Evolutionary conservation across 2,888 invertebrate genomes (phyloP).

Genomic region (Mycalesis mineus): DNA sequence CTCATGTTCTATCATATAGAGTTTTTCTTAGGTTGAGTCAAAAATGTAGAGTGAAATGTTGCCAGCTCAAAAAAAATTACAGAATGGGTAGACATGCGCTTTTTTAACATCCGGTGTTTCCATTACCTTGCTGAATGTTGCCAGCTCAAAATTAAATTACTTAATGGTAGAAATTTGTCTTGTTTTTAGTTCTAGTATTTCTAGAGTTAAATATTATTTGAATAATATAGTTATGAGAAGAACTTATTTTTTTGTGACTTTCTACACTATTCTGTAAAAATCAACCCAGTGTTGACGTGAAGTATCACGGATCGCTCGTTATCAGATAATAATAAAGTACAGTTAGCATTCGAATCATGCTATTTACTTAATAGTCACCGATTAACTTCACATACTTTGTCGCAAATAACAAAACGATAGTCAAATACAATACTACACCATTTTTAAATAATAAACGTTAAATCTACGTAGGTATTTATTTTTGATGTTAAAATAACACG

Average conservation of each 20-base stretch:
- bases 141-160: not conserved
- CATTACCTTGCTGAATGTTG: not conserved
- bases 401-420: conserved; percentile 10
- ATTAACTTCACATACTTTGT: conserved; percentile 1
- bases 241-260: not conserved
- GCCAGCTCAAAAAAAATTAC: not conserved
- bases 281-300: conserved; percentile 18
- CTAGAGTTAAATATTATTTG: too few species aligned
- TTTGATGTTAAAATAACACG: not conserved
- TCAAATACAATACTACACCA: not conserved
- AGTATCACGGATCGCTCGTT: not conserved
- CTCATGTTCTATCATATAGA: not conserved
- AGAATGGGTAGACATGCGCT: not conserved
- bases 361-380: conserved; percentile 27
- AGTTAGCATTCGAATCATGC: not conserved
- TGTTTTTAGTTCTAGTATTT: not conserved
- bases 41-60: too few species aligned
- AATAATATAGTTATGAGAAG: not conserved
- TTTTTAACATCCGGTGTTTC: too few species aligned
- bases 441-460: not conserved
- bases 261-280: not conserved
- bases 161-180: not conserved
- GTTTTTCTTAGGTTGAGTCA: too few species aligned
- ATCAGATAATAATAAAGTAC: not conserved
- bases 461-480: not conserved